Base-by-base conservation (phyloP, 2,113 vertebrate species). In the Clupea harengus region DNA sequence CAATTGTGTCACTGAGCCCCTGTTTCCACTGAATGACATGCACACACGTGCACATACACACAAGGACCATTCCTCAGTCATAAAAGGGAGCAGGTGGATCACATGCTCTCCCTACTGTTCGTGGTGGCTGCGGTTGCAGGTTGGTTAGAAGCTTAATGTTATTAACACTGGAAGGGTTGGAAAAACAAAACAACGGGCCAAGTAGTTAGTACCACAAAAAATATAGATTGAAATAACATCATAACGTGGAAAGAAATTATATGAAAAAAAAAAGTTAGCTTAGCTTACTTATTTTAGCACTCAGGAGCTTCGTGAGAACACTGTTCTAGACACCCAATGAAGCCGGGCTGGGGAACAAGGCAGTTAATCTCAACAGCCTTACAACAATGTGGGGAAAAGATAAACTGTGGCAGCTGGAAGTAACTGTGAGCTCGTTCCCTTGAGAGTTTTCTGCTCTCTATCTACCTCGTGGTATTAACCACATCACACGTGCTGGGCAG, bases 341-440 rank as follows among this genome's bases (percentile, higher is more conserved):
- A 72, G 64, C n/a, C n/a, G 32, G 64, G 11, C n/a, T 57, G 83
- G 75, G 46, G 2, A 47, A 75, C 45, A 52, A 45, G 67, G 17
- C 47, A 82, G 17, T 85, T 85, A 28, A 52, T 88, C 82, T 86
- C 39, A 81, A 86, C 83, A 11, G 86, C 39, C 84, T 86, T 81
- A 57, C 39, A 72, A 82, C 22, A 83, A 57, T 90, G 87, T 88
- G 83, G 49, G 60, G 52, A 28, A 81, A 25, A 88, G 87, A 90
- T 90, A 90, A 85, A 81, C 10, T 46, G 22, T 75, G 81, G 82
- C 89, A 60, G 87, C 87, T 88, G 84, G 32, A 72, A 13, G 64
- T 15, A 72, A 72, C n/a, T 84, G 82, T 83, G 82, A 72, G 8
- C 64, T 72, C 9, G 4, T 32, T 32, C 25, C 7, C 2, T 13